Evolutionary conservation across 2,797 vertebrate genomes (phyloP), one percentile per base, ranked within the genome.

Genomic region (Neosalanx taihuensis): DNA sequence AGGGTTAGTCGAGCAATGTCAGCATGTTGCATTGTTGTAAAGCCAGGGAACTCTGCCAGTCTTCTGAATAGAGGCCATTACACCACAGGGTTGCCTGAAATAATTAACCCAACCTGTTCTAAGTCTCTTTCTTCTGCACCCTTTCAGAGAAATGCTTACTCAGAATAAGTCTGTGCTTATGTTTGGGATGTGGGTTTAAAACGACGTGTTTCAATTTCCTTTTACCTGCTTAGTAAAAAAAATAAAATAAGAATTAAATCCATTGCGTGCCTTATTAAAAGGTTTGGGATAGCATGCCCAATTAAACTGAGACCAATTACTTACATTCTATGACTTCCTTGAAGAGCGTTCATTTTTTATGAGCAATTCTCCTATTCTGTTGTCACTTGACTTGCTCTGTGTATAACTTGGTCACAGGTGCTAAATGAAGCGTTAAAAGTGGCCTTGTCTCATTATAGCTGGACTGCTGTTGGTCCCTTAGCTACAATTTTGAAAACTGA

Each of bases 31-130:
- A 82, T 81, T 74, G 77, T 75, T 81, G 67, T 74, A 78, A 83
- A 70, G 76, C 76, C 84, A 76, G 86, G 78, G 77, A 81, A 76
- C 76, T 83, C 70, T 66, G 83, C 81, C 74, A 57, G 74, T 81
- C 83, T 81, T 82, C 83, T 85, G 81, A 86, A 81, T 74, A 85
- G 79, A 83, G 76, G 79, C 79, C 72, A 77, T 82, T 82, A 78
- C 81, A 79, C 71, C 81, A 84, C 82, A 82, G 65, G 79, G 79
- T 84, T 82, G 85, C 85, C 75, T 80, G 64, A 73, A 83, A 79
- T 89, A 89, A 92, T 91, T 91, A 89, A 83, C 84, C 80, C 70
- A 74, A 53, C 57, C 65, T 46, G 75, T 71, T 74, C 65, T 72
- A 72, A 77, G 79, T 77, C 63, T 73, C 72, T 82, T 76, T n/a